These are phyloP conservation scores for Drosophila auraria DNA, from an alignment of 1,140 invertebrate genomes.

Conservation along the genomic window DNA sequence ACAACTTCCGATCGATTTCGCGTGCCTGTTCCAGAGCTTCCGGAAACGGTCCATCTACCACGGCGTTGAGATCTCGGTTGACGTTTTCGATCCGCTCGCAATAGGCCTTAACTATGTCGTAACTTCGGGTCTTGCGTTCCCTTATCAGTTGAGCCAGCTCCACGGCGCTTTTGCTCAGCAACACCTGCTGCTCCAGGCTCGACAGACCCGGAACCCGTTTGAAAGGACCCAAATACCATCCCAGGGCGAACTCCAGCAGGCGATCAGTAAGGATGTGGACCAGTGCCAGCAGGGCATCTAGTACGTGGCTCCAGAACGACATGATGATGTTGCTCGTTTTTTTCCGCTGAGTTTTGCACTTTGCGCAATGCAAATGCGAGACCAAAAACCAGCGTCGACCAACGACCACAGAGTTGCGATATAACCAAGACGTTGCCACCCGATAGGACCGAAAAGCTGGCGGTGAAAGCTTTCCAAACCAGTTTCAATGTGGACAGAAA, in stretches of 20 bases:
- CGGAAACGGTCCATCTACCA: conserved; percentile 91
- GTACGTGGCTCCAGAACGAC: conserved; percentile 50
- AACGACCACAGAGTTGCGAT: conserved; percentile 25
- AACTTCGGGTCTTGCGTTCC: conserved; percentile 87
- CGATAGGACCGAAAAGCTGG: conserved; percentile 31
- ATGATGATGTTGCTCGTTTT: conserved; percentile 25
- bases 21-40: conserved; percentile 92
- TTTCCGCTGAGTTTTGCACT: conserved; percentile 31
- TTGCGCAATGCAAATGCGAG: conserved; percentile 38
- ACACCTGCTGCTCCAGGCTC: conserved; percentile 85
- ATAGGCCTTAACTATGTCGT: conserved; percentile 90
- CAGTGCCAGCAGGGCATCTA: conserved; percentile 56
- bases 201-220: conserved; percentile 85
- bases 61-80: conserved; percentile 92
- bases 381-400: conserved; percentile 5
- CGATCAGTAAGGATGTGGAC: conserved; percentile 69
- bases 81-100: conserved; percentile 92
- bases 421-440: conserved; percentile 38
- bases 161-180: conserved; percentile 88
- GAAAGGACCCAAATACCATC: conserved; percentile 67
- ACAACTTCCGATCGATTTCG: conserved; percentile 89
- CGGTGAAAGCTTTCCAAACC: conserved; percentile 38
- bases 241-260: conserved; percentile 69
- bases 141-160: conserved; percentile 89
- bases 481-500: conserved; percentile 3